A percentile compares a stretch with the other conserved stretches of the same genome.
These are phyloP conservation scores for Nasonia vitripennis DNA, from an alignment of 1,140 invertebrate species.

Conservation along the genomic window DNA sequence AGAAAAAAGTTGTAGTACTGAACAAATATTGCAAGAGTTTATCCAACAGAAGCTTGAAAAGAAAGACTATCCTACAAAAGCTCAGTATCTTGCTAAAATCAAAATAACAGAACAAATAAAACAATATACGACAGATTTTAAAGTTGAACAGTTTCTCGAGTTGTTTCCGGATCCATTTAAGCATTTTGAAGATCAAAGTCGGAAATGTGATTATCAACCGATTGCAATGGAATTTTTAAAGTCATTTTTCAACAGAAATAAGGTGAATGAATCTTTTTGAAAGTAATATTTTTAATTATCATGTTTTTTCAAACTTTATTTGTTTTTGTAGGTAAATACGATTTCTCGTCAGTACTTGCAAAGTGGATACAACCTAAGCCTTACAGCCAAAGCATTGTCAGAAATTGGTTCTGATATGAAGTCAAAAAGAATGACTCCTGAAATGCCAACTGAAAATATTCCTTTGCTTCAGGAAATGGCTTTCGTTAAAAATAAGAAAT, in stretches of 20 bases:
- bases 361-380: slow-evolving; percentile 59
- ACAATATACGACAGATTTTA: slow-evolving; percentile 70
- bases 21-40: slow-evolving; percentile 65
- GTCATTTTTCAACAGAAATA: slow-evolving; percentile 57
- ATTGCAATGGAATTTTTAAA: slow-evolving; percentile 68
- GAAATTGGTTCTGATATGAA: slow-evolving; percentile 56
- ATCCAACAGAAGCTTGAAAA: slow-evolving; percentile 68
- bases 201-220: slow-evolving; percentile 59
- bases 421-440: slow-evolving; percentile 44
- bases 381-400: slow-evolving; percentile 57
- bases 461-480: slow-evolving; percentile 73
- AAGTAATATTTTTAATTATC: not conserved
- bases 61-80: slow-evolving; percentile 75
- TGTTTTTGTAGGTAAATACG: slow-evolving; percentile 51
- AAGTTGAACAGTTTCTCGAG: slow-evolving; percentile 74
- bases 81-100: slow-evolving; percentile 71
- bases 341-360: slow-evolving; percentile 53
- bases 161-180: slow-evolving; percentile 75
- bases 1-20: slow-evolving; percentile 56
- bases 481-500: slow-evolving; percentile 71
- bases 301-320: slow-evolving; percentile 18
- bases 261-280: slow-evolving; percentile 49
- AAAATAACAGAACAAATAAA: slow-evolving; percentile 68
- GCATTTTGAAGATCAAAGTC: slow-evolving; percentile 70
- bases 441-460: slow-evolving; percentile 63